A percentile compares a stretch with the other conserved stretches of the same genome.
phyloP scores from a whole-genome alignment of 2,797 vertebrate species.

The Myotis findleyi region DNA sequence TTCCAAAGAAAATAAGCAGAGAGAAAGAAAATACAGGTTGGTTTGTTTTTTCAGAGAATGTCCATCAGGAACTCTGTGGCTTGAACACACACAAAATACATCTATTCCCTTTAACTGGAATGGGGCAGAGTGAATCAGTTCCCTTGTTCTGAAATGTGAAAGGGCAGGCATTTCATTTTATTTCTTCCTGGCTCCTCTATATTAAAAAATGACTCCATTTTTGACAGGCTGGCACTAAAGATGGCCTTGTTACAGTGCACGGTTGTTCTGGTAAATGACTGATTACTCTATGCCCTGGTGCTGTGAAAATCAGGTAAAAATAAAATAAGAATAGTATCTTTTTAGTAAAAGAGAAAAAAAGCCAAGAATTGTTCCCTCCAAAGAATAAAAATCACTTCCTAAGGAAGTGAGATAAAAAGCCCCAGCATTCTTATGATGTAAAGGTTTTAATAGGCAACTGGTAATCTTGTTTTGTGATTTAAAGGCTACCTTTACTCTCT shows the following conservation, averaged over 20 bases:
- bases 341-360: slow-evolving; percentile 23
- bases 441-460: not conserved
- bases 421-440: not conserved
- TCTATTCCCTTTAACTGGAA: slow-evolving; percentile 62
- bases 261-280: slow-evolving; percentile 1
- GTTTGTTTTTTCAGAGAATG: not conserved
- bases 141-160: slow-evolving; percentile 63
- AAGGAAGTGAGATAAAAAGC: not conserved
- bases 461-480: not conserved
- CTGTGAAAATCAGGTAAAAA: slow-evolving; percentile 27
- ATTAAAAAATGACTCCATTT: slow-evolving; percentile 46
- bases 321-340: not conserved
- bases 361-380: not conserved
- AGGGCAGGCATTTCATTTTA: slow-evolving; percentile 70
- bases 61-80: not conserved
- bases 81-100: slow-evolving; percentile 4
- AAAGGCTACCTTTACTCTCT: not conserved
- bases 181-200: slow-evolving; percentile 19
- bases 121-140: slow-evolving; percentile 31
- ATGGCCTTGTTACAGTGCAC: not conserved
- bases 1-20: slow-evolving; percentile 49
- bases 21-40: not conserved
- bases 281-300: slow-evolving; percentile 5
- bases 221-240: slow-evolving; percentile 5
- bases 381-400: not conserved